Base-by-base conservation (phyloP, 2,888 invertebrate species). In the Hydroisotoma schaefferi region DNA sequence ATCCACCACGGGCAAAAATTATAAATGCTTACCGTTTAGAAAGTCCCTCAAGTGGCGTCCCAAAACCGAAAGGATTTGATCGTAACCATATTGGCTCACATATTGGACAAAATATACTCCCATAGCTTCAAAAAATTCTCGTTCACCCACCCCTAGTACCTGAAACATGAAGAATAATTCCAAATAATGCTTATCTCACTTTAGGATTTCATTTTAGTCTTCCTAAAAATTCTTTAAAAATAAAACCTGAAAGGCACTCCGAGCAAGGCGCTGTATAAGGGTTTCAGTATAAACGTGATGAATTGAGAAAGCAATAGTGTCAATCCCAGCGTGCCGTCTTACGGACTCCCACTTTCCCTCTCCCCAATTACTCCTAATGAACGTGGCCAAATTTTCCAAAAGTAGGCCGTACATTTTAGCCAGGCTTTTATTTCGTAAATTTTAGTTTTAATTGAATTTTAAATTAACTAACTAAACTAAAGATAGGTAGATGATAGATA, bases 11-110 rank as follows among this genome's bases (percentile, higher is more conserved):
- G 23, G 46, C 46, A 46, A 46, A 25, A 15, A 43, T 43, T 6
- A 43, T 23, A 46, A 23, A 46, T 23, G 5, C 25, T 72, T 65
- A 77, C 92, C 94, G 75, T 95, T 97, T 2, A 97, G 83, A 75
- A 97, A 97, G 78, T 97, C 95, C 55, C 95, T 81, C 86, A 97
- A 90, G 76, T 95, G 92, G 4, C 95, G 82, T 1, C 95, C 95
- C 22, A 94, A 81, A 0, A 94, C 92, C 1, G 90, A 90, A 5
- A 94, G 78, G 0, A 94, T 91, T 55, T 90, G 81, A 79, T 95
- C 94, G 78, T 97, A 95, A 15, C 94, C 95, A 75, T 94, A 95
- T 73, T 94, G 93, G 25, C 91, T 87, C 8, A 97, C 91, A 77
- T 93, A 95, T 10, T 87, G 52, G 5, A 53, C 52, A 12, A 52